Conservation (phyloP, 23 tunicate genomes). For the Trididemnum clinides region DNA sequence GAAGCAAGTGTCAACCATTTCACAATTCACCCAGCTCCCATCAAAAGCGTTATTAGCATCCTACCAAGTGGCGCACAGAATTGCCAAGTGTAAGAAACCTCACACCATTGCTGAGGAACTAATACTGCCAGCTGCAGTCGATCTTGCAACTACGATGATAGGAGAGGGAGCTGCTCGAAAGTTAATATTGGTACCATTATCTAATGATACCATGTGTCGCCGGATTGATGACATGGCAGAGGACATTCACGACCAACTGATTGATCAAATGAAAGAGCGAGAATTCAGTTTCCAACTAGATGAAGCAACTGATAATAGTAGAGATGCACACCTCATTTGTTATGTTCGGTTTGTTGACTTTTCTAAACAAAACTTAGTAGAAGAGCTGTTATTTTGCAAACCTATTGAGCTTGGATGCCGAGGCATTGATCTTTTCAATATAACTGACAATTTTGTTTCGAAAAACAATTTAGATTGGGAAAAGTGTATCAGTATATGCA, state of each 20-base stretch:
- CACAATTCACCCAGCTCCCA: too few relatives aligned
- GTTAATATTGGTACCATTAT: too few relatives aligned
- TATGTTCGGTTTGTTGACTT: slow-evolving; percentile 50
- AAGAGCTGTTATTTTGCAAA: slow-evolving; percentile 49
- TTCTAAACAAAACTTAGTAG: slow-evolving; percentile 29
- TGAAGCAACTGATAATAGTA: slow-evolving; percentile 36
- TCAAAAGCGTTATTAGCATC: too few relatives aligned
- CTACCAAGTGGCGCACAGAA: too few relatives aligned
- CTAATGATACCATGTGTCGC: too few relatives aligned
- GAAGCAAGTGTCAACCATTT: too few relatives aligned
- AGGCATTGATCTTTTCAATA: slow-evolving; percentile 47
- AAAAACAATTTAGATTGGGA: slow-evolving; percentile 30
- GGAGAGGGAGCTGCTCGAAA: too few relatives aligned
- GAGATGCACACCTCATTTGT: slow-evolving; percentile 33
- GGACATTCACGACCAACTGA: slow-evolving; percentile 43
- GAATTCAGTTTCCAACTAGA: slow-evolving; percentile 26
- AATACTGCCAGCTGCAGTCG: too few relatives aligned
- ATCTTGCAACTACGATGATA: too few relatives aligned
- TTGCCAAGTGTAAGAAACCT: too few relatives aligned
- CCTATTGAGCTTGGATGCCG: slow-evolving; percentile 52
- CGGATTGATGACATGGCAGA: too few relatives aligned
- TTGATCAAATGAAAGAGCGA: slow-evolving; percentile 40
- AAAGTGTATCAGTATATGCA: slow-evolving; percentile 34
- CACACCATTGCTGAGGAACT: too few relatives aligned
- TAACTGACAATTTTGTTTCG: slow-evolving; percentile 41